Evolutionary conservation across 1,140 invertebrate genomes (phyloP), one percentile per base, ranked within the genome.

Genomic region (Euura lappo): DNA sequence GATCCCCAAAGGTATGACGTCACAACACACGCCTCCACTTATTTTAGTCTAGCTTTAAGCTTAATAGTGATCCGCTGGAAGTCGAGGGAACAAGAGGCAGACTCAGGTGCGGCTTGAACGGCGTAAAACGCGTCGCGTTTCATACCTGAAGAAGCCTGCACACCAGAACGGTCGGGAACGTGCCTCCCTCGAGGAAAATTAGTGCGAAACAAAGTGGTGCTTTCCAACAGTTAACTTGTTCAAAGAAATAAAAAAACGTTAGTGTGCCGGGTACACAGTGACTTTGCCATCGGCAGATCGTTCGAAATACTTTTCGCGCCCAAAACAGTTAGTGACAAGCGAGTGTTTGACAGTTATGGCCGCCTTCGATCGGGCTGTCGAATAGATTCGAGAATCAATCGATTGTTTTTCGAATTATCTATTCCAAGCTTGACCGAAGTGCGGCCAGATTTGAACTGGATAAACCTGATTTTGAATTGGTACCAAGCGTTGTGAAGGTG

Each of bases 391-490:
- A 28, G 28, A 74, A 72, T 45, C 44, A 3, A 11, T 60, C 10
- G 51, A 60, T 60, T 44, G 11, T 70, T 28, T 76, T 7, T 43
- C 45, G 71, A 46, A 8, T 70, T 70, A n/a, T 13, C 8, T 8
- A 42, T 2, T 1, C 69, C 3, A 44, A 69, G 71, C 74, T 80
- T 71, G 70, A 75, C 76, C 64, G 73, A 85, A 85, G 78, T 79
- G 76, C 79, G 84, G 80, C 79, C 75, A 43, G 65, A 74, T 73
- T 85, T 79, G 74, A 80, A 85, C 77, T 79, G 79, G 79, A 81
- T 77, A 86, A 72, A 73, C 72, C 68, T 74, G 67, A 79, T 8
- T 44, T 42, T 45, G 73, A 65, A 51, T 44, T 47, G 2, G 44
- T 6, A 47, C 6, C 69, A 76, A 78, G 44, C 45, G 65, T 71